Evolutionary conservation across 2,113 vertebrate species (phyloP), one percentile per base, ranked within the genome.

Genomic region (Grammomys surdaster): DNA sequence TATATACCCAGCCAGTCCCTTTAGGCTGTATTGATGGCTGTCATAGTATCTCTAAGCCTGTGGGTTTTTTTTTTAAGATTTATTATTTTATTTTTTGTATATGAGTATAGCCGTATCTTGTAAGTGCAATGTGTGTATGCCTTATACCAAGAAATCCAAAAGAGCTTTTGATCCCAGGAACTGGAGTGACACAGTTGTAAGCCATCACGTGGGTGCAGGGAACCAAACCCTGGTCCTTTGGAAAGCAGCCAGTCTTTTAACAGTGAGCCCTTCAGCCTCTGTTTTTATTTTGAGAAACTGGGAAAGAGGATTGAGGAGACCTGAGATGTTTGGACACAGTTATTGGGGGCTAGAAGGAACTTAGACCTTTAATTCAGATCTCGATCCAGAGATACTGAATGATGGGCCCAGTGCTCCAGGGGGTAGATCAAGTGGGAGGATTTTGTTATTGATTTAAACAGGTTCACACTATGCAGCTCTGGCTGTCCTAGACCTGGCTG

Each of bases 251-350:
- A 24, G 10, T 81, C 54, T 58, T 33, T 81, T 81, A 56, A 58
- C 51, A 58, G 51, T 58, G 78, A 80, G 17, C 4, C 16, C 24
- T 28, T 86, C 43, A 67, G 56, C 51, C 4, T 76, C 36, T 26
- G 40, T 24, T 88, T 88, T 90, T 58, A 31, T 88, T 65, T 93
- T 81, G 5, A 90, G 54, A 89, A 89, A 75, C 86, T 73, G 51
- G 13, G 48, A 40, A 73, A 33, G 43, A 73, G 7, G 16, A n/a
- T 9, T 88, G 60, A 60, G 16, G 40, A 94, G 43, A 51, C 51
- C 6, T 36, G 78, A 46, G 28, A n/a, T 88, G 6, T 80, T 80
- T 88, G 60, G 36, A 63, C 24, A 81, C 20, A 36, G 5, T 80
- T 22, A 54, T 3, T 89, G 86, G 73, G 51, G 17, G 58, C 22